A percentile compares a stretch with the other conserved stretches of the same genome.
Conservation (phyloP, 2,888 invertebrate species). For the Aethes cnicana region DNA sequence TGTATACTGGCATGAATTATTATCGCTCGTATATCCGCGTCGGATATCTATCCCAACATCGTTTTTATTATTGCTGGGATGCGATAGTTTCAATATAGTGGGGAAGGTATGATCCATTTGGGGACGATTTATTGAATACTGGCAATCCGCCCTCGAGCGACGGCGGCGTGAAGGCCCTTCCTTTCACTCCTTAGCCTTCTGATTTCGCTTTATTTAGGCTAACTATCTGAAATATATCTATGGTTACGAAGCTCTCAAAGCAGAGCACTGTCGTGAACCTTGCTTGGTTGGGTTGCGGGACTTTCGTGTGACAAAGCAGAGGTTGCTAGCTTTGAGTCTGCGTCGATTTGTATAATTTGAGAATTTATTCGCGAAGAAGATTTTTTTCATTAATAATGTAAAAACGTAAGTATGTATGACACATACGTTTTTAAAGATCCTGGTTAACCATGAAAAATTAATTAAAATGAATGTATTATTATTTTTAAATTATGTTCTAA, state of each 20-base stretch:
- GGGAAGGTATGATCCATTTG: slow-evolving; percentile 59
- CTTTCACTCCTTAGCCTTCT: slow-evolving; percentile 30
- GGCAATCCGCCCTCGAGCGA: slow-evolving; percentile 36
- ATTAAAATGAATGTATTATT: no score
- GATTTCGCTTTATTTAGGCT: slow-evolving; percentile 20
- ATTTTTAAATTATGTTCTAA: no score
- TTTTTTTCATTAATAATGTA: no score
- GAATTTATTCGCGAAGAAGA: no score
- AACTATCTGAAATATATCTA: slow-evolving; percentile 17
- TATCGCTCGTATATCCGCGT: slow-evolving; percentile 53
- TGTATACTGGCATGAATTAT: slow-evolving; percentile 66
- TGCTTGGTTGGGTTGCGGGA: no score
- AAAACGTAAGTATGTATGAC: no score
- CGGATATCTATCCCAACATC: slow-evolving; percentile 48
- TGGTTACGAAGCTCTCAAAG: slow-evolving; percentile 9
- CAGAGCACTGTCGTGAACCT: not conserved
- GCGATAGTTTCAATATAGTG: slow-evolving; percentile 51
- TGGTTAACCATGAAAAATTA: no score
- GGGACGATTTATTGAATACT: slow-evolving; percentile 59
- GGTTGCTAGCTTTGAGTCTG: no score
- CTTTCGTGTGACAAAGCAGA: no score
- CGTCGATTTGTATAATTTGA: no score
- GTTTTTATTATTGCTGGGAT: slow-evolving; percentile 63
- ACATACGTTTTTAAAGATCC: no score
- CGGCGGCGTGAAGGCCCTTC: slow-evolving; percentile 27